Evolutionary conservation across 35 echinoderm and acorn worm genomes (phyloP), one percentile per base, ranked within the genome.

Genomic region (Diadema setosum): DNA sequence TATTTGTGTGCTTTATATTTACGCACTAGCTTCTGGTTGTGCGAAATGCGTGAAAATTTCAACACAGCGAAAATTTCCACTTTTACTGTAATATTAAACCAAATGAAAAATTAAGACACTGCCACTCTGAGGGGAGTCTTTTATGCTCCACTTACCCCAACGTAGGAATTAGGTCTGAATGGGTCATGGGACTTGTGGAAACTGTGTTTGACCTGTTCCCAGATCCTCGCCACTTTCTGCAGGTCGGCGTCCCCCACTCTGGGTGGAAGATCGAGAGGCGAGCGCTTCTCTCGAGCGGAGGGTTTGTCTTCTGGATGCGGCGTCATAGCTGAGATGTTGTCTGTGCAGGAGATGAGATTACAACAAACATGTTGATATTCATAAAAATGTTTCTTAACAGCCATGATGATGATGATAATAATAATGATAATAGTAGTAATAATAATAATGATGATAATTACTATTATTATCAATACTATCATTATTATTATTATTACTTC

Each of bases 221-320:
- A 76, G 29, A 82, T 93, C 26, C 42, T 31, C 17, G 52, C 27
- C 5, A 41, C 83, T 24, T 45, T 82, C 2, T 35, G 25, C 5
- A 31, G 91, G 24, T 64, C 75, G 35, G 84, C 56, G 35, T 93
- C 91, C 6, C 84, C 74, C 3, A 93, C 76, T 7, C 64, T 46
- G 27, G 65, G 41, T 21, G 91, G 91, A 26, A 93, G 65, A n/a
- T 65, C 64, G 23, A 84, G 80, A 26, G 83, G 74, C 12, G 90
- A 91, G 29, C 90, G 88, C 60, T 90, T 57, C 37, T 84, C 81
- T n/a, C 32, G 17, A 20, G 63, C 80, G 15, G 81, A 42, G 18
- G 65, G 27, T 33, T 61, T 14, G 32, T 90, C 88, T 11, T 90
- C 45, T 30, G 88, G 88, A 67, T 67, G 20, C 8, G 63, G 63